Base-by-base conservation (phyloP, 2,113 vertebrate genomes). In the zebrafish (Danio rerio) region DNA sequence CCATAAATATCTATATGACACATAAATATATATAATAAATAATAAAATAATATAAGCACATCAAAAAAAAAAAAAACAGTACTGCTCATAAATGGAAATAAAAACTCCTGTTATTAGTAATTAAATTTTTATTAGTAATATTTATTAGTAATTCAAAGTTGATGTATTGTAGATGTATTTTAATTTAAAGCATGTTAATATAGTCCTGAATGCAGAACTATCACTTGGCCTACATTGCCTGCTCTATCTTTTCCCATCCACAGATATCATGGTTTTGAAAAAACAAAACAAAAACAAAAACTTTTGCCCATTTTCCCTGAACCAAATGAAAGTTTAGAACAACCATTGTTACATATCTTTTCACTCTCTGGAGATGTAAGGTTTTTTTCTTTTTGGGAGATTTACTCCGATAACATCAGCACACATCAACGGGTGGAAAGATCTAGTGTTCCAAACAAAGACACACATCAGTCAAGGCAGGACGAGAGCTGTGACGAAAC, bases 371-470 rank as follows among this genome's bases (percentile, higher is more conserved):
- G 62, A 87, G 75, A 82, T 66, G 72, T 68, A 40, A 84, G 74
- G 21, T 71, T 81, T 75, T 79, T 43, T 76, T 79, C 40, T 79
- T 49, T 45, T 68, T 82, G 62, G 53, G 55, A 69, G 61, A 81
- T 11, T 72, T 45, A 49, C 61, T 56, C 42, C 56, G 83, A 87
- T 87, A 83, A 52, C 45, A 83, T 87, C 86, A 78, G 66, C 49
- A 83, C 76, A 87, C 78, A 85, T 47, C 65, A 77, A 9, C 53
- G 71, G 73, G 83, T 79, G 71, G 42, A 85, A 87, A 80, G 80
- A 78, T 78, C 49, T 45, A 66, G 18, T 75, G 40, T 63, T 80
- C n/a, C 49, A 85, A 78, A 85, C 80, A 65, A 81, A 84, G 52
- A 56, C 12, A 21, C 12, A 74, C 70, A 84, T 72, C 47, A 71